These are phyloP conservation scores for Colaptes auratus DNA, from an alignment of 2,113 vertebrate species.

Conservation along the genomic window DNA sequence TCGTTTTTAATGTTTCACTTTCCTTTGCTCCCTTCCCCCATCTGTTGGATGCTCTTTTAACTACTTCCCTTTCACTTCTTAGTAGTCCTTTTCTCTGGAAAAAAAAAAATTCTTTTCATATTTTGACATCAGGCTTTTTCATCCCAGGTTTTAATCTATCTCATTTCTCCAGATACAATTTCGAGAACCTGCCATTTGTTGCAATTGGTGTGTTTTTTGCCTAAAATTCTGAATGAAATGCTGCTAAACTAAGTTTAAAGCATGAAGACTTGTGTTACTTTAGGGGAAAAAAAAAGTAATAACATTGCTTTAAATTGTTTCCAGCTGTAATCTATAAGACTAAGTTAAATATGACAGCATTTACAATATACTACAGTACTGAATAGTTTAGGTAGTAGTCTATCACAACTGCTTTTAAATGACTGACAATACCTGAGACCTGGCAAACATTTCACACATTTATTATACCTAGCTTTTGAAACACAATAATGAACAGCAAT, in stretches of 20 bases:
- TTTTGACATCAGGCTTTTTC: not conserved
- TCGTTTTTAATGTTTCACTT: not conserved
- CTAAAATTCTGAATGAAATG: not conserved
- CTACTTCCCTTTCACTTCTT: not conserved
- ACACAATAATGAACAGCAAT: not conserved
- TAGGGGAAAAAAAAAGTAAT: not conserved
- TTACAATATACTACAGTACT: not conserved
- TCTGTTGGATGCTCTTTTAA: not conserved
- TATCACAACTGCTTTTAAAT: not conserved
- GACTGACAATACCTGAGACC: not conserved
- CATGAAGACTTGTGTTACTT: not conserved
- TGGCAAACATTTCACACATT: not conserved
- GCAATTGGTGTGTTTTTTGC: not conserved
- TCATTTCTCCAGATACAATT: not conserved
- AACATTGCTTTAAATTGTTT: not conserved
- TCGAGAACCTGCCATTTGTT: not conserved
- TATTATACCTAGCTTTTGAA: not conserved
- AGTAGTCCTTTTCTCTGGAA: not conserved
- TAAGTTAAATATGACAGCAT: not conserved
- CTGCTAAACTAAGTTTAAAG: not conserved
- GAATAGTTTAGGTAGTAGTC: not conserved
- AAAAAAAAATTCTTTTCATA: not conserved
- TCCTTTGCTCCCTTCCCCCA: not conserved
- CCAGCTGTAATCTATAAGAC: not conserved
- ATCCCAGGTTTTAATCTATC: not conserved